Conservation (phyloP, 2,888 invertebrate species). For the Sialis fuliginosa region DNA sequence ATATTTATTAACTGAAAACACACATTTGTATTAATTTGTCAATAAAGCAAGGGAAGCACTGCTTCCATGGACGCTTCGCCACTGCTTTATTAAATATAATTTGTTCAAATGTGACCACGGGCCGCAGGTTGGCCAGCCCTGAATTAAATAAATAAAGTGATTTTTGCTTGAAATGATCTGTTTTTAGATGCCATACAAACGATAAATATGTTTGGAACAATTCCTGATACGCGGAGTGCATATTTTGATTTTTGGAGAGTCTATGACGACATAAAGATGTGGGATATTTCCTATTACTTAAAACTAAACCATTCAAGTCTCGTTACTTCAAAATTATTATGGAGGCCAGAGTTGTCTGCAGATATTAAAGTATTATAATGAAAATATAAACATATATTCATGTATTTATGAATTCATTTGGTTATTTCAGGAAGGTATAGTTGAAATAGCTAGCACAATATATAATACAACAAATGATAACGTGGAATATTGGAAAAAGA, state of each 20-base stretch:
- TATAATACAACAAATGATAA: constrained; percentile 32
- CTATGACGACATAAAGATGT: constrained; percentile 60
- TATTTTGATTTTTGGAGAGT: constrained; percentile 64
- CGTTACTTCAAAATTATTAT: constrained; percentile 58
- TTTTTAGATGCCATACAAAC: constrained; percentile 41
- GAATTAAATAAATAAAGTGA: neutral
- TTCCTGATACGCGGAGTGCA: constrained; percentile 60
- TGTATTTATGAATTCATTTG: neutral
- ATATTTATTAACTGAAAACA: no score
- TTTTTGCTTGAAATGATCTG: neutral
- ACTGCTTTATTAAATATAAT: no score
- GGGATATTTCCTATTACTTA: constrained; percentile 61
- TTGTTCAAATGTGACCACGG: no score
- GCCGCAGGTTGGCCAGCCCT: no score
- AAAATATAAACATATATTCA: neutral
- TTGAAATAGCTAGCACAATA: constrained; percentile 23
- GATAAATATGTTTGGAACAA: constrained; percentile 52
- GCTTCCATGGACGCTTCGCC: no score
- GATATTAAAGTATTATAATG: constrained; percentile 31
- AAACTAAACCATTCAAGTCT: constrained; percentile 70
- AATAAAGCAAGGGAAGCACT: no score
- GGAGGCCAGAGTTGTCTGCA: constrained; percentile 56
- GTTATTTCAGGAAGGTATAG: constrained; percentile 24
- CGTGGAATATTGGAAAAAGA: constrained; percentile 45
- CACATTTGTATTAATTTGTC: no score